Conservation (phyloP, 1,140 invertebrate species). For the Penaeus indicus region DNA sequence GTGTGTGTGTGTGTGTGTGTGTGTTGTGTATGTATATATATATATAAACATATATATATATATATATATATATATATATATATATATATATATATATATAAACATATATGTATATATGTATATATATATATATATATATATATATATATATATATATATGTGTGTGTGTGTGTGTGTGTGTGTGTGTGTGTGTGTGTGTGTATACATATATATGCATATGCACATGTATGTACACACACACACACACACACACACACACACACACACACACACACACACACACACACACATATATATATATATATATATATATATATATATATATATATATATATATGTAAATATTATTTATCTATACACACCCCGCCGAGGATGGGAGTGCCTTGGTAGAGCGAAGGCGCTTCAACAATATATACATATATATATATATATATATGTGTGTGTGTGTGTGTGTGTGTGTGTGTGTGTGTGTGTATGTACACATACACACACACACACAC, state of each 20-base stretch:
- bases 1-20: background rate
- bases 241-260: background rate
- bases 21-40: background rate
- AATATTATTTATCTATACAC: slow-evolving; percentile 18
- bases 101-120: background rate
- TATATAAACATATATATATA: background rate
- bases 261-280: background rate
- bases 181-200: background rate
- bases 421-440: slow-evolving; percentile 10
- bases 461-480: background rate
- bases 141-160: background rate
- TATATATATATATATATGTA: slow-evolving; percentile 10
- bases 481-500: background rate
- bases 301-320: slow-evolving; percentile 13
- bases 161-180: background rate
- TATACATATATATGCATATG: background rate
- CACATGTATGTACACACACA: background rate
- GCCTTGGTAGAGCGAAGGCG: background rate
- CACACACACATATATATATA: background rate
- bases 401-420: background rate
- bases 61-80: background rate
- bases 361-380: background rate
- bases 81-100: background rate
- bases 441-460: background rate
- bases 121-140: background rate